These are phyloP conservation scores for Phylloscopus trochiloides DNA, from an alignment of 2,113 vertebrate genomes.

Conservation along the genomic window DNA sequence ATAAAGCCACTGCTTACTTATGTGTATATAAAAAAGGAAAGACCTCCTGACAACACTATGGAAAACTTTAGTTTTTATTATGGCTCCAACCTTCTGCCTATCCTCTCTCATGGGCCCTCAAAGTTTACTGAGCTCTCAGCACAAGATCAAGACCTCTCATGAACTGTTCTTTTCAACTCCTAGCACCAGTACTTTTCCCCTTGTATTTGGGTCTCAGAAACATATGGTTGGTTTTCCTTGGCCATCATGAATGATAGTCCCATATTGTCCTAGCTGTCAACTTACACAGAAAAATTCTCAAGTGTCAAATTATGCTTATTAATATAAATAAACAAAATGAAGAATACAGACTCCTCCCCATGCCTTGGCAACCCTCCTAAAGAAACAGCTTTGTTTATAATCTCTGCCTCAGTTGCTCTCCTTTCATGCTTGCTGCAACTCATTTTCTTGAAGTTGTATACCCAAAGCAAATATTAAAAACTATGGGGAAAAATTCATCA, in stretches of 20 bases:
- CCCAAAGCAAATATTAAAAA: not conserved
- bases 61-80: not conserved
- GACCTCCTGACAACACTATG: not conserved
- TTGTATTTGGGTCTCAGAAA: not conserved
- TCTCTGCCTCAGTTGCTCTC: not conserved
- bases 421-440: not conserved
- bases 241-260: not conserved
- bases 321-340: conserved; percentile 8
- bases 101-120: not conserved
- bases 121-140: not conserved
- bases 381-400: not conserved
- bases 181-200: not conserved
- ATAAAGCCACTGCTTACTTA: not conserved
- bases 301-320: not conserved
- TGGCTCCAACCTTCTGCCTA: not conserved
- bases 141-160: not conserved
- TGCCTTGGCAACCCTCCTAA: not conserved
- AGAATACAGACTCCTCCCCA: not conserved
- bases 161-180: not conserved
- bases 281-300: not conserved
- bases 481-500: not conserved
- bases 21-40: not conserved
- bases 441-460: not conserved
- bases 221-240: not conserved
- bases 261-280: not conserved